Base-by-base conservation (phyloP, 2,888 invertebrate genomes). In the Drosophila atripex region DNA sequence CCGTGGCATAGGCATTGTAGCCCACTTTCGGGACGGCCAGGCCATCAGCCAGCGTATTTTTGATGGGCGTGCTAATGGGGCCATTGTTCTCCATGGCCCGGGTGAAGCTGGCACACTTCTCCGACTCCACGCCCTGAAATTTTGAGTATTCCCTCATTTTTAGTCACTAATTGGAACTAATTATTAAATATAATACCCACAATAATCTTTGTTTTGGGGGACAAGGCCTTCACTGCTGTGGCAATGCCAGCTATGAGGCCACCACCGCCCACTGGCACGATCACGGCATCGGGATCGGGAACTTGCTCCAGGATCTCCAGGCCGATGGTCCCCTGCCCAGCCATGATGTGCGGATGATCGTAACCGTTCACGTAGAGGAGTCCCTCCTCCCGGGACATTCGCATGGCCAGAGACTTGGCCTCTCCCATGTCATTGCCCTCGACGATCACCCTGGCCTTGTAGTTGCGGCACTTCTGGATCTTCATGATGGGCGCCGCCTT, bases 401-500 rank as follows among this genome's bases (percentile, higher is more conserved):
- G 93, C 93, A 97, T 94, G 0, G 98, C 98, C 80, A 95, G 93
- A 55, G 93, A 92, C 90, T 96, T 97, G 0, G 97, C 96, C 91
- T 97, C 97, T 41, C 93, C 94, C 95, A 98, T 96, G 86, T 97
- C 95, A 47, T 93, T 92, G 1, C 98, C 98, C 12, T 90, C 84
- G 9, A 91, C 90, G 23, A 98, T 94, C 7, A 98, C 97, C 50
- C 94, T 94, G 1, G 98, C 98, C 6, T 96, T 96, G 89, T 94
- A 96, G 54, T 95, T 95, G 56, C 94, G 94, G 89, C 98, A 98
- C 72, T 96, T 95, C 88, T 97, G 95, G 51, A 98, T 95, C 92
- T 98, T 99, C 97, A 98, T 98, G 63, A 99, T 96, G 0, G 98
- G 98, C 0, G 98, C 98, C 0, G 97, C 95, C 41, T 95, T 94